Evolutionary conservation across 2,113 vertebrate species (phyloP), one percentile per base, ranked within the genome.

Genomic region (Sebastes fasciatus): DNA sequence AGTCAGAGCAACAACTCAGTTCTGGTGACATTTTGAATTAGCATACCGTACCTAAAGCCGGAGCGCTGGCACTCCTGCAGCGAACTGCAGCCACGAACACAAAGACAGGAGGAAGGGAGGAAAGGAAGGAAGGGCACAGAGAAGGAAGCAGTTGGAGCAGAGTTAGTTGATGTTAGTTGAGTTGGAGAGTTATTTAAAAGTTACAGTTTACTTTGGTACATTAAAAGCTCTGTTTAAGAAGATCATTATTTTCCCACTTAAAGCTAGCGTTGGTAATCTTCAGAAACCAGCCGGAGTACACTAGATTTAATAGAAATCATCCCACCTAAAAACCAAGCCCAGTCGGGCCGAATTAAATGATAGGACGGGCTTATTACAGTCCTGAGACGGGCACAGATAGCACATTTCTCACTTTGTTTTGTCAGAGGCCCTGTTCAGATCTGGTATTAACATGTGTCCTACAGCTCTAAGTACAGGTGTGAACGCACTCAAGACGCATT

Each of bases 1-100:
- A 60, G 40, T 52, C 58, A n/a, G 34, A 40, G 51, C 74, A 61
- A 73, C 26, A 80, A 51, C 45, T 71, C 11, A 42, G 4, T 45
- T 69, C 72, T 58, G 80, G 1, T 65, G 74, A 83, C 71, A 60
- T 86, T 34, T 58, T 80, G 67, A 11, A 10, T 79, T 46, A 73
- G 76, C 70, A 91, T 96, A 97, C 97, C 83, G 92, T 99, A 99
- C 98, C 98, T 98, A 99, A 95, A 89, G 95, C 94, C 1, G 98
- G 98, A 92, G 97, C 97, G 93, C 98, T 99, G 97, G 97, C 96
- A 94, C 98, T 99, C 95, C 98, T 96, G 96, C 92, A 88, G 91
- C 97, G 96, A 92, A 97, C 98, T 99, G 96, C 91, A 94, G 82
- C 73, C 93, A 91, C 34, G 81, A 95, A 95, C 94, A 94, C 90